phyloP scores from a whole-genome alignment of 2,797 vertebrate species.

The Florisuga fusca region DNA sequence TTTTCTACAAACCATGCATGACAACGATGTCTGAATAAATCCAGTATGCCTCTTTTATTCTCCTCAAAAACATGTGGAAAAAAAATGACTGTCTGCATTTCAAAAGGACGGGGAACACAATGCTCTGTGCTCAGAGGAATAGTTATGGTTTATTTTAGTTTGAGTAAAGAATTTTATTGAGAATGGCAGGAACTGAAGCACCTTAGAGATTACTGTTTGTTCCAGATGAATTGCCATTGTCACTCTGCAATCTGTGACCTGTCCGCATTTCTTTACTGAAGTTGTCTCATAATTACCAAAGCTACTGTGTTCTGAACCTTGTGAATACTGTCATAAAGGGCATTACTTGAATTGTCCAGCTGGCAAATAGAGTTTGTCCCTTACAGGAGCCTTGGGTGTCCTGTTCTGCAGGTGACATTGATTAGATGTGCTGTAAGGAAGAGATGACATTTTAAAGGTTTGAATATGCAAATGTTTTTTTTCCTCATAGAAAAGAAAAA shows the following conservation, averaged over 20 bases:
- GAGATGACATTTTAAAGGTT: slow-evolving; percentile 58
- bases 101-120: slow-evolving; percentile 30
- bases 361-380: slow-evolving; percentile 14
- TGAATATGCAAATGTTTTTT: slow-evolving; percentile 37
- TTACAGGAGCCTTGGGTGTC: slow-evolving; percentile 6
- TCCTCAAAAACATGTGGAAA: not conserved
- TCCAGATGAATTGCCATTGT: slow-evolving; percentile 55
- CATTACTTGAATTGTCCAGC: slow-evolving; percentile 22
- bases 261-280: not conserved
- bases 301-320: slow-evolving; percentile 5
- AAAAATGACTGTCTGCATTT: slow-evolving; percentile 28
- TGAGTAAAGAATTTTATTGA: slow-evolving; percentile 40
- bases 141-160: slow-evolving; percentile 32
- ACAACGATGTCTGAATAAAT: slow-evolving; percentile 20
- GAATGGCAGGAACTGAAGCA: not conserved
- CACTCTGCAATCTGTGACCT: slow-evolving; percentile 38
- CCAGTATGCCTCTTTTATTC: slow-evolving; percentile 14
- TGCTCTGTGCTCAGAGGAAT: not conserved
- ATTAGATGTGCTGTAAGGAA: slow-evolving; percentile 16
- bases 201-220: slow-evolving; percentile 54
- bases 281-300: slow-evolving; percentile 21
- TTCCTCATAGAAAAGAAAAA: not conserved
- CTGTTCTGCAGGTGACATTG: slow-evolving; percentile 13
- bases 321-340: slow-evolving; percentile 15
- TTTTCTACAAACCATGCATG: not conserved